phyloP scores from a whole-genome alignment of 2,888 invertebrate species.

The Cephonodes hylas region DNA sequence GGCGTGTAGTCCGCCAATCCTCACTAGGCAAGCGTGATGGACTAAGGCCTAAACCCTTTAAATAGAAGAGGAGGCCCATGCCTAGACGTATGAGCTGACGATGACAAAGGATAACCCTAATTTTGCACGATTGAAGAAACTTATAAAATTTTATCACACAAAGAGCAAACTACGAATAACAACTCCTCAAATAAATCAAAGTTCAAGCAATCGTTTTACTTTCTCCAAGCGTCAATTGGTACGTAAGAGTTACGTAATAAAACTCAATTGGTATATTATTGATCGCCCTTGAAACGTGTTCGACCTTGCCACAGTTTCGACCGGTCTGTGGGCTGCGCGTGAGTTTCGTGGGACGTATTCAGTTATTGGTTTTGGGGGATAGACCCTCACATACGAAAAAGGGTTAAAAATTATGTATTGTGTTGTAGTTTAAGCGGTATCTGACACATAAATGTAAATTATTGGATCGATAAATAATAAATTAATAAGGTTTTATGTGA shows the following conservation, averaged over 20 bases:
- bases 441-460: no score
- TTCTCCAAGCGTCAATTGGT: slow-evolving; percentile 9
- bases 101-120: no score
- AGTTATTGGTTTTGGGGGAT: not conserved
- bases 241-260: slow-evolving; percentile 8
- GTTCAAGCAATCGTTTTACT: not conserved
- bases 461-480: no score
- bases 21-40: no score
- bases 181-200: not conserved
- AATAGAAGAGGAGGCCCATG: no score
- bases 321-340: slow-evolving; percentile 2
- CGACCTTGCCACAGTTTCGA: slow-evolving; percentile 16
- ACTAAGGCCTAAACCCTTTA: no score
- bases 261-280: slow-evolving; percentile 12
- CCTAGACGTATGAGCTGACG: no score
- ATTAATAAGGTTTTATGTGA: no score
- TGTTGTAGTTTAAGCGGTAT: no score
- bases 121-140: no score
- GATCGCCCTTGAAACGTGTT: slow-evolving; percentile 8
- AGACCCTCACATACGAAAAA: not conserved
- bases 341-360: not conserved
- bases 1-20: no score
- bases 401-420: no score
- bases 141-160: not conserved
- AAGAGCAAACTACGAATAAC: not conserved